Evolutionary conservation across 2,888 invertebrate species (phyloP), one percentile per base, ranked within the genome.

Genomic region (Cephus spinipes): DNA sequence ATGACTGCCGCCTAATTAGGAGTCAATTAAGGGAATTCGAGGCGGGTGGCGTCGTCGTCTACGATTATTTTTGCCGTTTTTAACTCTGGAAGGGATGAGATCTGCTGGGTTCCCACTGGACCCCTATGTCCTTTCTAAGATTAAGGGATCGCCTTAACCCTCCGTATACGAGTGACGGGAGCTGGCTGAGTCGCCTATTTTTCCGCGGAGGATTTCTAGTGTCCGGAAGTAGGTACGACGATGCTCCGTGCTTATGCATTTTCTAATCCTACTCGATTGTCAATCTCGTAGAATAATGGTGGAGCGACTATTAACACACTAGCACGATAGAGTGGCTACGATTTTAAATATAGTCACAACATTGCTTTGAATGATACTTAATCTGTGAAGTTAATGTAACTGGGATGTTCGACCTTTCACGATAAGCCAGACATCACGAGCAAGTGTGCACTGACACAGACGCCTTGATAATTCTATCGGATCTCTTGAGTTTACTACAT

Each of bases 371-470:
- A 86, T 85, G 88, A 90, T 90, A 89, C 86, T 86, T 87, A 88
- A 89, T 90, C 90, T 85, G 40, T 76, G 81, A 82, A 86, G 85
- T 87, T 88, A 89, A 86, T 88, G 88, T 89, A 89, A 88, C 88
- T 86, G 88, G 85, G 86, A 90, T 90, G 88, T 89, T 87, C 90
- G 91, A 90, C 90, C 90, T 91, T 90, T 90, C 83, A 80, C 81
- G 90, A 91, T 91, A 91, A 88, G 81, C 84, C 85, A 82, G 77
- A 82, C 83, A 84, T 85, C 82, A 81, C 84, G 82, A 85, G 84
- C 82, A 83, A 79, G 84, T 82, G 78, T 79, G 79, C 77, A 78
- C 79, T 77, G 83, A 79, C 82, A 79, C 83, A 81, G 81, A 81
- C 80, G 81, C 82, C 31, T 33, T 76, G 81, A 84, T 83, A 83